Conservation (phyloP, 2,797 vertebrate genomes). For the Lutjanus campechanus region DNA sequence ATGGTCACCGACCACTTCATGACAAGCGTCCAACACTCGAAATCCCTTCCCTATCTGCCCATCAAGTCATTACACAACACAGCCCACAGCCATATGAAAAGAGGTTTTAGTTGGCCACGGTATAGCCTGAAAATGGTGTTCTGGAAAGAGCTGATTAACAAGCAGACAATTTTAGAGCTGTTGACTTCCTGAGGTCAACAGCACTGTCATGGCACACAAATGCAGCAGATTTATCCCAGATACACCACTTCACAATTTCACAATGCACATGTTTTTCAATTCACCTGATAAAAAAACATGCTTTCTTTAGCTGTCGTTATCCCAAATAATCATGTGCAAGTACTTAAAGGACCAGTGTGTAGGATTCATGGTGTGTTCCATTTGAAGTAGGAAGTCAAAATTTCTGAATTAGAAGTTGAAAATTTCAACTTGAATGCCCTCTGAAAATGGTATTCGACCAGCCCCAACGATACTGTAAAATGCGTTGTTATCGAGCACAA, state of each 20-base stretch:
- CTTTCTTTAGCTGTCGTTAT: neutral
- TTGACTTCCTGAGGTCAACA: conserved; percentile 63
- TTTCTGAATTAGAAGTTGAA: no score
- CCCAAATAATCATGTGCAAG: neutral
- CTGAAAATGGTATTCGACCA: no score
- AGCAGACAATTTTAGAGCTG: conserved; percentile 57
- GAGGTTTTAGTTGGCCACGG: conserved; percentile 36
- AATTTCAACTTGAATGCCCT: no score
- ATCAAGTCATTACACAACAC: conserved; percentile 52
- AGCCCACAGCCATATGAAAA: conserved; percentile 41
- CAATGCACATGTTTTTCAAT: conserved; percentile 26
- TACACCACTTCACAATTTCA: conserved; percentile 18
- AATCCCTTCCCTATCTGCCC: conserved; percentile 47
- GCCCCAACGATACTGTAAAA: no score
- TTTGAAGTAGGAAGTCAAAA: no score
- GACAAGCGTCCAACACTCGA: conserved; percentile 56
- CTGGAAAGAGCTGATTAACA: conserved; percentile 56
- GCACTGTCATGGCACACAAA: conserved; percentile 22
- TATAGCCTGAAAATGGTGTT: conserved; percentile 50
- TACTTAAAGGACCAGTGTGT: neutral
- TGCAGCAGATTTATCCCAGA: conserved; percentile 23
- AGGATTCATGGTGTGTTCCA: no score
- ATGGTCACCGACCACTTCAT: conserved; percentile 57
- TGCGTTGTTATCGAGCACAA: no score
- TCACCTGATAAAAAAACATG: conserved; percentile 5